Evolutionary conservation across 2,888 invertebrate species (phyloP), one percentile per base, ranked within the genome.

Genomic region (Apamea sordens): DNA sequence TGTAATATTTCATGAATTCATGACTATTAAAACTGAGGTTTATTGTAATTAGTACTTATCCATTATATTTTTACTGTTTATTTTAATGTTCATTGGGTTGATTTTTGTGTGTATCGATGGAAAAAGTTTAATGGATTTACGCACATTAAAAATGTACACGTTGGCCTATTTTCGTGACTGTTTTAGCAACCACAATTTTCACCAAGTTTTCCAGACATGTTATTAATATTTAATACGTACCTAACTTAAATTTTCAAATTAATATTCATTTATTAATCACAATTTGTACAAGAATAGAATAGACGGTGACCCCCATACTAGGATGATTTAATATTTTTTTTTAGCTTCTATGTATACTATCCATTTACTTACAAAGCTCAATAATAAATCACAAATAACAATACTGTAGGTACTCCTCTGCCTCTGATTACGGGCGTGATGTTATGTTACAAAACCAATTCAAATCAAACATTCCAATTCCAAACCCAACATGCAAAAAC

Each of bases 1-100:
- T 82, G 75, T 84, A 85, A 89, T 86, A 86, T 84, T 88, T 88
- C 74, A 83, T 71, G 70, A 83, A 86, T 86, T 87, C 77, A 82
- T 77, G 83, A 75, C 78, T 82, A 70, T 47, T 68, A 65, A 78
- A 69, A 67, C 28, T 76, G 44, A 36, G n/a, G 80, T 88, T 79
- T 79, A 73, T 73, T 81, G 53, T 81, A 77, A 81, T 84, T 87
- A 84, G 65, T 44, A 44, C 13, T 81, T 28, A 47, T 21, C 18
- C 56, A 70, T 70, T 10, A 76, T 76, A n/a, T n/a, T n/a, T 83
- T 44, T 5, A 73, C 11, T 71, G 61, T 77, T 56, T n/a, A 21
- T 21, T 47, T 73, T 63, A 32, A 63, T 73, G 47, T 67, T 59
- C 41, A 28, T 41, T 47, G 70, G 44, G 5, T 61, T 41, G 32